phyloP scores from a whole-genome alignment of 2,888 invertebrate genomes.

The Tetropium fuscum region DNA sequence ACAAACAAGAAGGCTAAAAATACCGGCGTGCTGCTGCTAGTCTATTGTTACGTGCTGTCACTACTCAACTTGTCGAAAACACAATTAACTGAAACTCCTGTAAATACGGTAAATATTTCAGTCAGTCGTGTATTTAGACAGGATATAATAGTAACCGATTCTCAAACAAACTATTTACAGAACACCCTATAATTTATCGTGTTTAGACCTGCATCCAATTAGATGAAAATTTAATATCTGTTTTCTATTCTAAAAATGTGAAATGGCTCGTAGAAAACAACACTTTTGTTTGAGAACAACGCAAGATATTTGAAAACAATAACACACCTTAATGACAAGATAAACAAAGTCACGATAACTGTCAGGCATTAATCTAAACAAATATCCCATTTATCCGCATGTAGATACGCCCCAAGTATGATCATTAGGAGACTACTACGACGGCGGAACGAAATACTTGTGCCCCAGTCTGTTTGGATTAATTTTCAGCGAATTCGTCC shows the following conservation, averaged over 20 bases:
- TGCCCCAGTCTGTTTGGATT: slow-evolving; percentile 47
- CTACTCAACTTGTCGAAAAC: slow-evolving; percentile 45
- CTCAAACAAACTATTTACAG: slow-evolving; percentile 15
- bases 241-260: slow-evolving; percentile 4
- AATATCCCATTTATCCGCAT: too few relatives aligned
- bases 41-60: slow-evolving; percentile 47
- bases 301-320: too few relatives aligned
- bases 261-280: slow-evolving; percentile 5
- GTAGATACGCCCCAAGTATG: too few relatives aligned
- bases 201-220: slow-evolving; percentile 19
- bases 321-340: too few relatives aligned
- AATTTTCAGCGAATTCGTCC: slow-evolving; percentile 45
- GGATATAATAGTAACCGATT: slow-evolving; percentile 12
- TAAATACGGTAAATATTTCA: slow-evolving; percentile 46
- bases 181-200: slow-evolving; percentile 8
- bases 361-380: too few relatives aligned
- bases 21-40: slow-evolving; percentile 33
- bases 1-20: slow-evolving; percentile 34
- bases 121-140: slow-evolving; percentile 45
- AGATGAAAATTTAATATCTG: slow-evolving; percentile 18
- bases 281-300: too few relatives aligned
- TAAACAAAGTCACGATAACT: too few relatives aligned
- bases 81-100: slow-evolving; percentile 44
- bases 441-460: too few relatives aligned
- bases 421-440: too few relatives aligned